Percentiles rank a stretch among this genome's conserved stretches.
phyloP scores from a whole-genome alignment of 2,113 vertebrate genomes.

The Kryptolebias marmoratus region DNA sequence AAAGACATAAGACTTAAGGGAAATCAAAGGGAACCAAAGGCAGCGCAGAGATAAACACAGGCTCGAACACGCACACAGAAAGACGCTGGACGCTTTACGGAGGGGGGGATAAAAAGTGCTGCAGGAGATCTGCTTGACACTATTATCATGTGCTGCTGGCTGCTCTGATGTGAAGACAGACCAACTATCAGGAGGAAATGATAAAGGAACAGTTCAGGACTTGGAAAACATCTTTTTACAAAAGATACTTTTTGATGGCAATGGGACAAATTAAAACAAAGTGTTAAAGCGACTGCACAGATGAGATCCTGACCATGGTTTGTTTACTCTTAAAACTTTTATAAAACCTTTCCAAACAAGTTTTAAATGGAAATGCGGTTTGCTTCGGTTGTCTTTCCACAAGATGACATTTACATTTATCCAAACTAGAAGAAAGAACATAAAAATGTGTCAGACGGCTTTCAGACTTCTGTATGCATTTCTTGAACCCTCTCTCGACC shows the following conservation, averaged over 20 bases:
- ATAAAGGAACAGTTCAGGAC: conserved; percentile 11
- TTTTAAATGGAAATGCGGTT: neutral
- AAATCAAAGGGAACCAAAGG: conserved; percentile 70
- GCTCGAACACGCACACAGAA: conserved; percentile 43
- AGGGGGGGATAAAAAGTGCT: conserved; percentile 40
- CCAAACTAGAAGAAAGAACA: neutral
- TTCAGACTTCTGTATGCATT: neutral
- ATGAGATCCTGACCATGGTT: neutral
- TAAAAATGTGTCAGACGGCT: neutral
- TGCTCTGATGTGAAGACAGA: conserved; percentile 34
- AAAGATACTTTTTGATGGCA: neutral
- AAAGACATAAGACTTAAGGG: conserved; percentile 75
- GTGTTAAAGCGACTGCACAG: neutral
- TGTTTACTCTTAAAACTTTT: neutral
- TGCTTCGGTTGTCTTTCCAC: neutral
- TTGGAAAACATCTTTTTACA: conserved; percentile 26
- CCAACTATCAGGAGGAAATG: conserved; percentile 44
- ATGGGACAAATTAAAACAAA: conserved; percentile 2
- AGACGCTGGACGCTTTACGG: conserved; percentile 39
- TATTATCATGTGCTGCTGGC: conserved; percentile 40
- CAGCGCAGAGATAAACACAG: conserved; percentile 72
- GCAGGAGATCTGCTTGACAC: conserved; percentile 42
- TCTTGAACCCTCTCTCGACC: neutral
- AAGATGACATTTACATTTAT: neutral
- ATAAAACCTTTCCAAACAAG: neutral